A percentile compares a stretch with the other conserved stretches of the same genome.
Conservation (phyloP, 2,113 vertebrate genomes). For the Trichomycterus rosablanca region DNA sequence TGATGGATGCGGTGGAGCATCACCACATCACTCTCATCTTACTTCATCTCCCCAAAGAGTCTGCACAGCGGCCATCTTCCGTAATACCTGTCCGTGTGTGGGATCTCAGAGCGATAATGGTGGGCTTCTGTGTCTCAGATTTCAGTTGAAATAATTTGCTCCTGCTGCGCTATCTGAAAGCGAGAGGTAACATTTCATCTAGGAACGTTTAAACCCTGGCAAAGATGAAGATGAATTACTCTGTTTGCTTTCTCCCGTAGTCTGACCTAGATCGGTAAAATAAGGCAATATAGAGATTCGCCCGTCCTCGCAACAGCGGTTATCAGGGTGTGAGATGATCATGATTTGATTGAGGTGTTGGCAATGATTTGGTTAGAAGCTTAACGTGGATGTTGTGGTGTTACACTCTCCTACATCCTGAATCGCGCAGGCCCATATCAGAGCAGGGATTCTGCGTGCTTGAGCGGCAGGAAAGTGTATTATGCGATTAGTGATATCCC, state of each 20-base stretch:
- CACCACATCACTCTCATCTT: slow-evolving; percentile 18
- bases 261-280: slow-evolving; percentile 13
- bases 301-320: not conserved
- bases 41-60: slow-evolving; percentile 29
- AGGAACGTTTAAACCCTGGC: slow-evolving; percentile 14
- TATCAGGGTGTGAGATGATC: slow-evolving; percentile 18
- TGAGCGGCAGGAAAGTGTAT: slow-evolving; percentile 2
- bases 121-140: slow-evolving; percentile 22
- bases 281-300: not conserved
- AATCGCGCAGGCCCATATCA: slow-evolving; percentile 9
- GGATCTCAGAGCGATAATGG: slow-evolving; percentile 18
- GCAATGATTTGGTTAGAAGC: slow-evolving; percentile 4
- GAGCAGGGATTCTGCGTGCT: not conserved
- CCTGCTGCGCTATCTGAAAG: slow-evolving; percentile 26
- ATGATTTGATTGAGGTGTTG: slow-evolving; percentile 15
- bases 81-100: slow-evolving; percentile 28
- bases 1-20: slow-evolving; percentile 13
- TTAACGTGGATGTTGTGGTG: slow-evolving; percentile 2
- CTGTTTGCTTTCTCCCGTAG: not conserved
- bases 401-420: slow-evolving; percentile 18
- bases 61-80: slow-evolving; percentile 28
- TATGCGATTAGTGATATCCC: slow-evolving; percentile 34
- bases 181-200: slow-evolving; percentile 20
- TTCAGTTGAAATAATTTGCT: slow-evolving; percentile 27
- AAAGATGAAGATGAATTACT: slow-evolving; percentile 5